phyloP scores from a whole-genome alignment of 2,797 vertebrate species.

The Sebastes reedi region DNA sequence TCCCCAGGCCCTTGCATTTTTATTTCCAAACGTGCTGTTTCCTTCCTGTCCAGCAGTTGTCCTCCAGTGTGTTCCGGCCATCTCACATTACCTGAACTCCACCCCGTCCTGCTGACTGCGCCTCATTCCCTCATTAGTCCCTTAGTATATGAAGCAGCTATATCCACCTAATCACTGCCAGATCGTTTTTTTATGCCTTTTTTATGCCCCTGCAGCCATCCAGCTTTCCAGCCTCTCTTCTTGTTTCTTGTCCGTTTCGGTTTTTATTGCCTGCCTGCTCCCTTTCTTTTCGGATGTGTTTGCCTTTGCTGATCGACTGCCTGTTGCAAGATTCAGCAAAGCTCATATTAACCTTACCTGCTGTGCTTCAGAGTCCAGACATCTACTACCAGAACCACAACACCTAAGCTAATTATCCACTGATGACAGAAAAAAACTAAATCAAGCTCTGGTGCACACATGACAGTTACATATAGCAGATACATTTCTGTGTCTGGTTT shows the following conservation, averaged over 20 bases:
- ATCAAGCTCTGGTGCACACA: conserved; percentile 16
- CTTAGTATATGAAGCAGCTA: not conserved
- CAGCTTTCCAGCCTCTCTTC: not conserved
- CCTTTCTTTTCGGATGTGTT: not conserved
- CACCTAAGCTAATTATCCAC: conserved; percentile 15
- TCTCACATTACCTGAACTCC: not conserved
- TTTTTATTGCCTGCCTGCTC: not conserved
- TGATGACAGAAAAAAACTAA: conserved; percentile 15
- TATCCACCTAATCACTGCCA: not conserved
- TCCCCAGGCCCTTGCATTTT: not conserved
- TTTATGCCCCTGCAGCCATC: not conserved
- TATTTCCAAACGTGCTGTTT: not conserved
- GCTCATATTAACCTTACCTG: not conserved
- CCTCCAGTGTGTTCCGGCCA: not conserved
- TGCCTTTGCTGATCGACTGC: not conserved
- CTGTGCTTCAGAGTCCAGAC: conserved; percentile 1
- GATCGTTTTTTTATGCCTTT: not conserved
- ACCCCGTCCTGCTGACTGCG: not conserved
- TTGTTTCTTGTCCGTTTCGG: not conserved
- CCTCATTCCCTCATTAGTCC: not conserved
- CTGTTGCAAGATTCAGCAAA: not conserved
- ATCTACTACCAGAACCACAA: not conserved
- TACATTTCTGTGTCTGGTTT: not conserved
- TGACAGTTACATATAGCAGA: not conserved
- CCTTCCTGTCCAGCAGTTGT: not conserved